These are phyloP conservation scores for Lycocerus yunnanus DNA, from an alignment of 2,888 invertebrate species.

Conservation along the genomic window DNA sequence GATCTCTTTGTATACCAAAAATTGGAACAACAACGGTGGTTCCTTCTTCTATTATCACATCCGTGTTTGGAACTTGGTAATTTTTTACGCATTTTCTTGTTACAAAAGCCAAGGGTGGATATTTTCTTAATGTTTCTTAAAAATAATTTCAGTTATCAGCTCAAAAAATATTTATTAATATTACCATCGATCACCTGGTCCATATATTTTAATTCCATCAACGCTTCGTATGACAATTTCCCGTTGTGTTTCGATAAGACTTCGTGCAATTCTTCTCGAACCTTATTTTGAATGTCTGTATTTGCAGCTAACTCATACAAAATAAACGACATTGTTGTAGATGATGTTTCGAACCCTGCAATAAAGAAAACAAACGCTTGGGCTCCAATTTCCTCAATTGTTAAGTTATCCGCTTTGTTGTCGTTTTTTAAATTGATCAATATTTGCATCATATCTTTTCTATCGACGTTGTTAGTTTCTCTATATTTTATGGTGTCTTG, in stretches of 20 bases:
- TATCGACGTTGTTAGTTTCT: background rate
- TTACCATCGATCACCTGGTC: background rate
- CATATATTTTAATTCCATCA: background rate
- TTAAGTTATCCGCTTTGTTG: background rate
- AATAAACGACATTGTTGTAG: background rate
- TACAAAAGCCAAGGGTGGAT: constrained; percentile 43
- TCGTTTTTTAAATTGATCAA: background rate
- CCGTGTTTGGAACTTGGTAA: constrained; percentile 43
- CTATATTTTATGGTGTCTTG: background rate
- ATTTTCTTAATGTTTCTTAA: constrained; percentile 49
- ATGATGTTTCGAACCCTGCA: background rate
- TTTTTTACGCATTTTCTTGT: constrained; percentile 34
- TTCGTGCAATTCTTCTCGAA: background rate
- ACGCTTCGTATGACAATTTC: background rate
- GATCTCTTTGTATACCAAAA: constrained; percentile 13
- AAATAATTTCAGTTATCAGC: constrained; percentile 1
- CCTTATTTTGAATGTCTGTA: background rate
- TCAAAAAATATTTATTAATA: background rate
- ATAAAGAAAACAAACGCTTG: background rate
- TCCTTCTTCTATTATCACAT: constrained; percentile 46
- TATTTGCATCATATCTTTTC: background rate
- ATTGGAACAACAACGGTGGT: constrained; percentile 38
- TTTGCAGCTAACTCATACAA: background rate
- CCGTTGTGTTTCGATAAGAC: background rate
- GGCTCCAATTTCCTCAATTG: background rate